Evolutionary conservation across 2,797 vertebrate genomes (phyloP), one percentile per base, ranked within the genome.

Genomic region (Ficedula albicollis): DNA sequence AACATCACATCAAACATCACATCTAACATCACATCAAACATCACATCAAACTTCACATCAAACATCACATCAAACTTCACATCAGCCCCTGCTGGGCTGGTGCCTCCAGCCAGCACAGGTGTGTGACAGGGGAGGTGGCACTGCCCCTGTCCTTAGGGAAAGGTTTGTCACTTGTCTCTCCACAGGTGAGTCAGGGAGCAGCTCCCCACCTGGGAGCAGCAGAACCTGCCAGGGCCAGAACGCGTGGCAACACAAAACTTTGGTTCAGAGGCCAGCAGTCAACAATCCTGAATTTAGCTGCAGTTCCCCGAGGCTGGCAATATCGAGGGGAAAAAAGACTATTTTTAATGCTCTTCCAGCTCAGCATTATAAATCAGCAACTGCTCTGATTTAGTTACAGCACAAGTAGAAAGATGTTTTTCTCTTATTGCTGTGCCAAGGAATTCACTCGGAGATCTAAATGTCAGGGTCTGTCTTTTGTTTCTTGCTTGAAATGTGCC

Each of bases 381-480:
- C 41, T 56, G 70, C 82, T 89, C 93, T 86, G 74, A 60, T 58
- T 88, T 78, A 55, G 48, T 70, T 60, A 22, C 13, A 84, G 41
- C 67, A 54, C 41, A 56, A 94, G 67, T 12, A 87, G 67, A 72
- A 95, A 30, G 77, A 84, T 91, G 56, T 80, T 91, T 84, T 91
- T 82, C 89, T 93, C 20, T 76, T 78, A 38, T 82, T 70, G 43
- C 52, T 86, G 44, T 91, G 87, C 79, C 69, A 79, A 46, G 69
- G 63, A 96, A 91, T 64, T 91, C 67, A 52, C 63, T 76, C 3
- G 2, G 63, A 88, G 76, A 84, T 79, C 70, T 94, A 89, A 96
- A 94, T 94, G 89, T 93, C 96, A 95, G 70, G 36, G 70, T 93
- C 90, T 96, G 89, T 75, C 89, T 87, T 95, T 94, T 93, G 87